Base-by-base conservation (phyloP, 1,140 invertebrate genomes). In the Pararge aegeria region DNA sequence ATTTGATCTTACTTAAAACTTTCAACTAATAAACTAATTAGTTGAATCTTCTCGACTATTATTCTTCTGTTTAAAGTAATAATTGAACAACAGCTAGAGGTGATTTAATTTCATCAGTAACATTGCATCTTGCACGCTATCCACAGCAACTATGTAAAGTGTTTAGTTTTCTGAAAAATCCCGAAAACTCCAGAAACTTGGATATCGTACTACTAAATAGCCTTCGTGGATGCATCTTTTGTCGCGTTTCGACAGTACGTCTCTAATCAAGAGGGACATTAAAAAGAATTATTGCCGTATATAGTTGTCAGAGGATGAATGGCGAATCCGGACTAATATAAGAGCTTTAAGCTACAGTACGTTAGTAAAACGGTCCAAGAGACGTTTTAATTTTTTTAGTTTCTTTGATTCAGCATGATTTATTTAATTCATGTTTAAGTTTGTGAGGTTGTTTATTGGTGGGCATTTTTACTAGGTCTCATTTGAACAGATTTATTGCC, bases 241-340 rank as follows among this genome's bases (percentile, higher is more conserved):
- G 80, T 83, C 44, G 61, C n/a, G 53, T 76, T 75, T 73, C 73
- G 78, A 78, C 69, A 70, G 64, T 59, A 64, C 55, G 73, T 59
- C 60, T 68, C 71, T 66, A 79, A 83, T 87, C 80, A 87, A 86
- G 83, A 83, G 70, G 70, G 63, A 71, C 80, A 85, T 87, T 85
- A 87, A 78, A 79, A 87, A 84, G 81, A 87, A 71, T 78, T 79
- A 87, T 85, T 73, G 63, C 78, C 70, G 61, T 83, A 80, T 79
- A 81, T 75, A 83, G 75, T 70, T 81, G 82, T 84, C 77, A 78
- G 52, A 55, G 61, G 24, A 63, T 81, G 81, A 83, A 87, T 84
- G 66, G 73, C 64, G 68, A 78, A 80, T 79, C 64, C 64, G 50
- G 50, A 53, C 61, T 57, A 62, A 56, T 56, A 74, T 73, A 67